phyloP scores from a whole-genome alignment of 2,797 vertebrate genomes.

The Potorous gilbertii region DNA sequence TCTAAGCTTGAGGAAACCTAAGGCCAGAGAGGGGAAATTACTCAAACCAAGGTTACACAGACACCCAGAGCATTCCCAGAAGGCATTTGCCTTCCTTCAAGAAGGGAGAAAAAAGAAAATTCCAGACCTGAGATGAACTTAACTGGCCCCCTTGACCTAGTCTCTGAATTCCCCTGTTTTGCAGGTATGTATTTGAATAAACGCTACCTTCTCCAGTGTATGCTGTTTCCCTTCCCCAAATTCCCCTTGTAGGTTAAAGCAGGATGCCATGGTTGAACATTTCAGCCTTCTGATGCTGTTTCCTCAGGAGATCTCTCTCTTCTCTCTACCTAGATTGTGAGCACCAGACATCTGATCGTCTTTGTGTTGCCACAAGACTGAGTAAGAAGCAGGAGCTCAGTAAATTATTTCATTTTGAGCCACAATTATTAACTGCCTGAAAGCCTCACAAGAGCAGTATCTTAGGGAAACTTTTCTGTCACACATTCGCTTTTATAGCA shows the following conservation, averaged over 20 bases:
- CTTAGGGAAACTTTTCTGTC: not conserved
- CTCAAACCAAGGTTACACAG: not conserved
- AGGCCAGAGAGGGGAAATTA: not conserved
- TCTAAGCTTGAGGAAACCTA: not conserved
- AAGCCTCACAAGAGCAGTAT: not conserved
- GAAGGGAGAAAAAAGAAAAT: slow-evolving; percentile 53
- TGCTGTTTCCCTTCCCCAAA: not conserved
- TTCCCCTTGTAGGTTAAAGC: not conserved
- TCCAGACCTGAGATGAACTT: not conserved
- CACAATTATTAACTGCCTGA: not conserved
- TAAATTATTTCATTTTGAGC: not conserved
- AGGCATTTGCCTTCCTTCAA: slow-evolving; percentile 40
- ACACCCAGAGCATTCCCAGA: slow-evolving; percentile 26
- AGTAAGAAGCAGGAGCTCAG: not conserved
- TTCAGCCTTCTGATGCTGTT: not conserved
- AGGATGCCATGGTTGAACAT: not conserved
- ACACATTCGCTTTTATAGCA: not conserved
- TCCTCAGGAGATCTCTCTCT: not conserved
- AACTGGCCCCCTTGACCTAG: no score
- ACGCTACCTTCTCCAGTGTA: not conserved
- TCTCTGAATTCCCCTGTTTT: no score
- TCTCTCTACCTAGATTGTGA: not conserved
- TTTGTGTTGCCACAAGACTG: not conserved
- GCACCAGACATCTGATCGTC: not conserved
- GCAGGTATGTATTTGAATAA: not conserved